Conservation (phyloP, 2,888 invertebrate genomes). For the Dyspetes luteomarginatus region DNA sequence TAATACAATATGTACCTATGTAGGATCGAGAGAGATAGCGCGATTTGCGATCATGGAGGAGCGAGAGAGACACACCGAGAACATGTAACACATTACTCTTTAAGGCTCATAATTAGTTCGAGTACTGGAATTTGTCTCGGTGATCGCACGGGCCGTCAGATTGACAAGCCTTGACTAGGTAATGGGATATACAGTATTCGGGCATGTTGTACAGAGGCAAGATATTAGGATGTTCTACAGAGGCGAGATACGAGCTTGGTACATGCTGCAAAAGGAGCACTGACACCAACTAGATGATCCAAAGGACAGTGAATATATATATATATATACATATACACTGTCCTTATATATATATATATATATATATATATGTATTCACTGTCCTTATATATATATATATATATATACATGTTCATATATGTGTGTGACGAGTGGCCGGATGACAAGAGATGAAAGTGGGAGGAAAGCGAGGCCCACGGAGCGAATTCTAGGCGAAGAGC, state of each 20-base stretch:
- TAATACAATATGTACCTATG: too few relatives aligned
- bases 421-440: not conserved
- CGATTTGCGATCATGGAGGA: too few relatives aligned
- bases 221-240: constrained; percentile 16
- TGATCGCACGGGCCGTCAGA: not conserved
- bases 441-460: not conserved
- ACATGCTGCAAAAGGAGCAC: not conserved
- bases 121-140: too few relatives aligned
- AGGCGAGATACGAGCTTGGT: not conserved
- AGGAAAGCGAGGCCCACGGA: constrained; percentile 9
- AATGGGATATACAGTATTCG: constrained; percentile 15
- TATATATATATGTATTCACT: too few relatives aligned
- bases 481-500: constrained; percentile 4
- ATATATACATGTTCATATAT: too few relatives aligned
- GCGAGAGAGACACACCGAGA: too few relatives aligned
- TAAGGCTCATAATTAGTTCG: too few relatives aligned
- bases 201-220: constrained; percentile 10
- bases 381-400: too few relatives aligned
- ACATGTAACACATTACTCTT: too few relatives aligned
- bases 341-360: too few relatives aligned
- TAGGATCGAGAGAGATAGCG: too few relatives aligned
- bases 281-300: not conserved
- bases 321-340: not conserved
- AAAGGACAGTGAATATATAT: constrained; percentile 6
- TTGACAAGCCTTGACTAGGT: constrained; percentile 50